Base-by-base conservation (phyloP, 23 tunicate genomes). In the Trididemnum nubilum region DNA sequence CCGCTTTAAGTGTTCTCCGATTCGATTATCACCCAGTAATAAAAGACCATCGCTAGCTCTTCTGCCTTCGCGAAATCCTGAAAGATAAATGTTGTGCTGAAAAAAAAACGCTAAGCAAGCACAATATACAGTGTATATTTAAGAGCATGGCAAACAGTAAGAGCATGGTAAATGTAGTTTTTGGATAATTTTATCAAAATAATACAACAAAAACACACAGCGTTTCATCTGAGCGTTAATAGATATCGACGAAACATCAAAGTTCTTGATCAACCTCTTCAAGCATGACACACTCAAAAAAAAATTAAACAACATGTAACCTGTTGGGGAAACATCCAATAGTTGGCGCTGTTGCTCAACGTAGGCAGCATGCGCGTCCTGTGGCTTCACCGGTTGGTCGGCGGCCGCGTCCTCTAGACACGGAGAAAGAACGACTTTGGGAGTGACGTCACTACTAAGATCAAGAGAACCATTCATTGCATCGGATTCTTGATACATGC, bases 11-110 rank as follows among this genome's bases (percentile, higher is more conserved):
- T 93, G 93, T 33, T 93, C 98, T 32, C 91, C 87, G 7, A 92
- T 29, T 28, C 73, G 39, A 58, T 64, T 83, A 67, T 87, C 88
- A 34, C 84, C 90, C 1, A 91, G 57, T 63, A 87, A 70, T 44
- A 93, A 54, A 33, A 93, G 76, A 2, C 98, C 98, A 76, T 93
- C 98, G 76, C 93, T 87, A 3, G 98, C 98, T 36, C 98, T 59
- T 60, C 97, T 60, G 3, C 97, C 91, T 73, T 86, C 91, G 5
- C 97, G 78, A 65, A 91, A 91, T 24, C 97, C 97, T 91, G 75
- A 32, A 64, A 49, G 54, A 44, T 44, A 7, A 7, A 44, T 9
- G 30, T 64, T 64, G 71, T 26, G 30, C 71, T 15, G 19, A 15
- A 51, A 18, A 18, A 51, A 51, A 15, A 51, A 15, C 59, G 21